A percentile compares a stretch with the other conserved stretches of the same genome.
Conservation (phyloP, 2,888 invertebrate genomes). For the Philopedon plagiatum region DNA sequence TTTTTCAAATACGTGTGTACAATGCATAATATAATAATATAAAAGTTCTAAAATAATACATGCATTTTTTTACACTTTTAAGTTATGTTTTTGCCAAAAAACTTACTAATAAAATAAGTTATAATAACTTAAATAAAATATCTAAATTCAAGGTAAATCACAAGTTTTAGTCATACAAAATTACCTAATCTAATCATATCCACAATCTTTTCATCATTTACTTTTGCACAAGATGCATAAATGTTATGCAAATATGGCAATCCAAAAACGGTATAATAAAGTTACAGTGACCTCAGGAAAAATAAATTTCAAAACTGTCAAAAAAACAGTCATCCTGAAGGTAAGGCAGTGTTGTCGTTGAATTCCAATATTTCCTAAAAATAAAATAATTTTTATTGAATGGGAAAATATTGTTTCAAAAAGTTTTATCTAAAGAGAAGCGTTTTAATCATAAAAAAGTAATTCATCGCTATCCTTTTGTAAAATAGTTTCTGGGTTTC, state of each 20-base stretch:
- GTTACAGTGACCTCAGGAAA: slow-evolving; percentile 7
- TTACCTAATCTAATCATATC: slow-evolving; percentile 11
- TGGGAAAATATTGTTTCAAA: too few relatives aligned
- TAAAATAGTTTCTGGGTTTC: too few relatives aligned
- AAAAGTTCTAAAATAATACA: neutral
- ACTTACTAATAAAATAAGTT: neutral
- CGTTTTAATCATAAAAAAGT: too few relatives aligned
- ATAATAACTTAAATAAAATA: neutral
- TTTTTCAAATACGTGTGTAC: too few relatives aligned
- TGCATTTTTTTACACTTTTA: neutral
- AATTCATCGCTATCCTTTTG: too few relatives aligned
- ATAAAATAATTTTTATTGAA: too few relatives aligned
- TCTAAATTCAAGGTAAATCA: slow-evolving; percentile 4
- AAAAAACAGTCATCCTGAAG: neutral
- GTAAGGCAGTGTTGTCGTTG: neutral
- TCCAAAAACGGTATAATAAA: neutral
- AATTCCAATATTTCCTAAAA: slow-evolving; percentile 28
- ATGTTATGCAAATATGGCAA: slow-evolving; percentile 30
- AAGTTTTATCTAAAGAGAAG: too few relatives aligned
- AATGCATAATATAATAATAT: too few relatives aligned
- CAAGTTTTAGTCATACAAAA: slow-evolving; percentile 6
- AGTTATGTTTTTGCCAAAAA: neutral
- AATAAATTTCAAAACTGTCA: neutral
- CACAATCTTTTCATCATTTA: slow-evolving; percentile 1
- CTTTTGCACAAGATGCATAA: slow-evolving; percentile 19